phyloP scores from a whole-genome alignment of 2,797 vertebrate species.

The Melopsittacus undulatus region DNA sequence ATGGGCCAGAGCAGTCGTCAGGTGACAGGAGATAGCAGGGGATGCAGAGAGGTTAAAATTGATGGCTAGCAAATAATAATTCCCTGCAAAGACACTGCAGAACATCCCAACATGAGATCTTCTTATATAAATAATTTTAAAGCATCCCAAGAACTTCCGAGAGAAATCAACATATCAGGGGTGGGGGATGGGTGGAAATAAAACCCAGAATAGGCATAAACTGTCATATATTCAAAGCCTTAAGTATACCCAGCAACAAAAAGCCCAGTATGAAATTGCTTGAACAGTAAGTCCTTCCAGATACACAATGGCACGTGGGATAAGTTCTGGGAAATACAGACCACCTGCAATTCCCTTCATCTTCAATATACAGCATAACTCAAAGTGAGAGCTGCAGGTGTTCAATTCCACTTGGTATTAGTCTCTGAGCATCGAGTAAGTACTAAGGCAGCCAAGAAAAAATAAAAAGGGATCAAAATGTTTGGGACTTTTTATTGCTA shows the following conservation, averaged over 20 bases:
- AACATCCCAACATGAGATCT: neutral
- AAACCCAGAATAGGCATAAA: neutral
- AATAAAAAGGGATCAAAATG: conserved; percentile 7
- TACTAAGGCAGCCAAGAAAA: conserved; percentile 1
- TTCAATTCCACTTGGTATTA: conserved; percentile 30
- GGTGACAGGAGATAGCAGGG: neutral
- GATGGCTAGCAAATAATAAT: neutral
- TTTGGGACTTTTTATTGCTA: neutral
- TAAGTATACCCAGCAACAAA: neutral
- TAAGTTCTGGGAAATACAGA: neutral
- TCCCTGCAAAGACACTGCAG: neutral
- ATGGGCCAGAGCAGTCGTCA: neutral
- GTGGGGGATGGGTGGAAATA: neutral
- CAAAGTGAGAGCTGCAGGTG: conserved; percentile 2
- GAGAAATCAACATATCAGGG: neutral
- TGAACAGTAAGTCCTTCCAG: neutral
- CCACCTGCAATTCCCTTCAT: conserved; percentile 33
- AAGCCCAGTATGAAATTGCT: neutral
- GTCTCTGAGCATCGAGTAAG: neutral
- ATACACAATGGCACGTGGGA: neutral
- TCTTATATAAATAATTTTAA: neutral
- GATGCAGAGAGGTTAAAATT: neutral
- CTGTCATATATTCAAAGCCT: neutral
- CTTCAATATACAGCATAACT: conserved; percentile 8
- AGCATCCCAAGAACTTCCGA: neutral